A percentile compares a stretch with the other conserved stretches of the same genome.
Evolutionary conservation across 2,888 invertebrate genomes (phyloP).

Genomic region (Netelia melanura): DNA sequence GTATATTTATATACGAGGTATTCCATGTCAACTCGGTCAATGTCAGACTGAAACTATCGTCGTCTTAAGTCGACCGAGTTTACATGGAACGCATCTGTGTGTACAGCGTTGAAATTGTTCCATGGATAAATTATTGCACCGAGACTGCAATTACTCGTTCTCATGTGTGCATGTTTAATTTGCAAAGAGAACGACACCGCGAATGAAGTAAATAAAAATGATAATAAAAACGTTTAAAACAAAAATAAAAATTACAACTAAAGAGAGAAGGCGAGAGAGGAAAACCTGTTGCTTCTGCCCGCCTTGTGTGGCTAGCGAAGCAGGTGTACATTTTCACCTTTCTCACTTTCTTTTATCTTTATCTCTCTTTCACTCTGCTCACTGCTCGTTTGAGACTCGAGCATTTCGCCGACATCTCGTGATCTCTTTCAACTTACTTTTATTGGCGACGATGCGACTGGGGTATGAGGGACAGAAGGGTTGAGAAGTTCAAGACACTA

Average conservation of each 20-base stretch:
- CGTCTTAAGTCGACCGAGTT: too few species aligned
- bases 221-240: not conserved
- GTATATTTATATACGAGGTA: not conserved
- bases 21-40: not conserved
- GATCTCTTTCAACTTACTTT: conserved; percentile 21
- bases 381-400: not conserved
- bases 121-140: conserved; percentile 24
- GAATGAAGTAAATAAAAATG: conserved; percentile 33
- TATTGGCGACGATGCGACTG: conserved; percentile 5
- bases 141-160: conserved; percentile 43
- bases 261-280: not conserved
- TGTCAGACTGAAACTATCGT: not conserved
- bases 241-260: not conserved
- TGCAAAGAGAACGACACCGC: conserved; percentile 33
- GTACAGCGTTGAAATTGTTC: conserved; percentile 7
- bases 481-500: not conserved
- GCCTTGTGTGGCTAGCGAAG: conserved; percentile 11
- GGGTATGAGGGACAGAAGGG: not conserved
- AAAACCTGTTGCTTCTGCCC: conserved; percentile 43
- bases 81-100: not conserved
- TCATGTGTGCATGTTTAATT: conserved; percentile 45
- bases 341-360: conserved; percentile 48
- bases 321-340: conserved; percentile 42
- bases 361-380: conserved; percentile 14
- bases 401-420: not conserved